These are phyloP conservation scores for Limnephilus lunatus DNA, from an alignment of 2,888 invertebrate genomes.

Conservation along the genomic window DNA sequence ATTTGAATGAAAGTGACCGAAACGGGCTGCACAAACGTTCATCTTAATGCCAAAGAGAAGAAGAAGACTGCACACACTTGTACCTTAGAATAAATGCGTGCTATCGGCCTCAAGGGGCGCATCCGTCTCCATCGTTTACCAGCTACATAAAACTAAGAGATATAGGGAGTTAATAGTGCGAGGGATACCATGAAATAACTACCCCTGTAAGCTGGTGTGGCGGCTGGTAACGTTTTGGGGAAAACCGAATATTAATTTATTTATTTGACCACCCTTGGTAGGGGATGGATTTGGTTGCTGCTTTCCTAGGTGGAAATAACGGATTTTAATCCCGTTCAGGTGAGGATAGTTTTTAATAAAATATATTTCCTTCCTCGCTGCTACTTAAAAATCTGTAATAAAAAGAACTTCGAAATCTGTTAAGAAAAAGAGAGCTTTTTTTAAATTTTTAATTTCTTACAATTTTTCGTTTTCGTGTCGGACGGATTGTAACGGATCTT, in stretches of 20 bases:
- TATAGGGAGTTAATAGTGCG: slow-evolving; percentile 53
- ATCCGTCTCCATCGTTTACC: slow-evolving; percentile 66
- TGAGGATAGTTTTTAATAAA: not conserved
- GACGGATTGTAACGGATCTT: too few species aligned
- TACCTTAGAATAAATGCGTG: slow-evolving; percentile 54
- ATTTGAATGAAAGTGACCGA: too few species aligned
- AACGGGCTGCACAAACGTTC: too few species aligned
- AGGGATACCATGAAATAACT: slow-evolving; percentile 35
- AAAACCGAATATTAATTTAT: not conserved
- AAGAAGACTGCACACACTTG: slow-evolving; percentile 1
- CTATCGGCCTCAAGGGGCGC: slow-evolving; percentile 63
- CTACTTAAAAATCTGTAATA: too few species aligned
- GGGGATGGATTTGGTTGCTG: not conserved
- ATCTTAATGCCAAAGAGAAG: not conserved
- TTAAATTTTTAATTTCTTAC: too few species aligned
- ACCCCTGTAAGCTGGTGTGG: slow-evolving; percentile 10
- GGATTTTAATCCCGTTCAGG: not conserved
- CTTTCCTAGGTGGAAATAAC: not conserved
- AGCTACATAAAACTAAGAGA: slow-evolving; percentile 65
- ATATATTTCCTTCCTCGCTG: too few species aligned
- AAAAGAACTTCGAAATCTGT: too few species aligned
- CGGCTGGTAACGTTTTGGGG: not conserved
- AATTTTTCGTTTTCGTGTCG: too few species aligned
- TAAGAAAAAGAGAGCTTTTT: too few species aligned
- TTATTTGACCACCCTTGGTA: too few species aligned